Conservation (phyloP, 2,888 invertebrate species). For the Nysson spinosus region DNA sequence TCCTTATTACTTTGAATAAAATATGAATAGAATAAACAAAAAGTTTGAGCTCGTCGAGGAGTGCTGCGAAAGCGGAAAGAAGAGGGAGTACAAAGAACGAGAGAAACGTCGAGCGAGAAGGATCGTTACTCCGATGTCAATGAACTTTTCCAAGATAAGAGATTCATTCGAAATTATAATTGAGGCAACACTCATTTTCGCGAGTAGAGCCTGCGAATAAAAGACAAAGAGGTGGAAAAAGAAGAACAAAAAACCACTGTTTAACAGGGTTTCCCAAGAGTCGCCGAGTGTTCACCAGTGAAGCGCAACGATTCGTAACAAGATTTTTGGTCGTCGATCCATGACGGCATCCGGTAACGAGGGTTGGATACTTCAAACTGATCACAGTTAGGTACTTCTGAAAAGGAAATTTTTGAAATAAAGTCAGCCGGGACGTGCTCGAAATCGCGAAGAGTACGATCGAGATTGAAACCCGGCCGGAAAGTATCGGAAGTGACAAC, state of each 20-base stretch:
- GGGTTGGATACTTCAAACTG: background rate
- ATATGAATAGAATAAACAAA: no score
- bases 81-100: background rate
- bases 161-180: constrained; percentile 18
- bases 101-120: background rate
- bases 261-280: background rate
- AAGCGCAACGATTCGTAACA: constrained; percentile 12
- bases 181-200: constrained; percentile 7
- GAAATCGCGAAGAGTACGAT: background rate
- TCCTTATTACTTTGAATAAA: no score
- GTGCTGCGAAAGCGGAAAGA: no score
- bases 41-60: no score
- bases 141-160: background rate
- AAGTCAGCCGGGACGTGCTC: constrained; percentile 1
- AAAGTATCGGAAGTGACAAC: constrained; percentile 10
- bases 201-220: constrained; percentile 2
- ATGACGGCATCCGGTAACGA: constrained; percentile 6
- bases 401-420: constrained; percentile 15
- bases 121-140: background rate
- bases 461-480: background rate
- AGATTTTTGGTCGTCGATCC: constrained; percentile 23
- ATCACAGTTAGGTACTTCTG: constrained; percentile 8
- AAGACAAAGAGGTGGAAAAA: background rate
- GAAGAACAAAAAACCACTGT: background rate
- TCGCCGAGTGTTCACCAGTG: background rate